Conservation (phyloP, 2,113 vertebrate species). For the Chionis minor region DNA sequence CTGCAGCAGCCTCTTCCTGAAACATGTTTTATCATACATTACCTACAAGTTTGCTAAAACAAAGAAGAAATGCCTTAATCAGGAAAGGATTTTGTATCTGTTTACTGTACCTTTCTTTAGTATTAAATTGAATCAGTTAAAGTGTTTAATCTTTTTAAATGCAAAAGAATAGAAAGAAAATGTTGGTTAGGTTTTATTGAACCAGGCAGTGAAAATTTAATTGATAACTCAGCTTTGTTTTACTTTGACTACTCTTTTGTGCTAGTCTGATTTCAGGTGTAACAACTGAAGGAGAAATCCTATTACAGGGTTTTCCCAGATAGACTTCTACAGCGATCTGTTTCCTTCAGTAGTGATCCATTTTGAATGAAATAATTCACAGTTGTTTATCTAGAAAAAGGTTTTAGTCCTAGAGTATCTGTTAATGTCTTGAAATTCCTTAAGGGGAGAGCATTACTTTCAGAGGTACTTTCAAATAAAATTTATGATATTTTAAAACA, state of each 20-base stretch:
- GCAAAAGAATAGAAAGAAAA: not conserved
- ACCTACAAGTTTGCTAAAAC: not conserved
- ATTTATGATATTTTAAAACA: not conserved
- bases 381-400: not conserved
- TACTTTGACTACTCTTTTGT: not conserved
- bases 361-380: not conserved
- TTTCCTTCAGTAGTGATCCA: not conserved
- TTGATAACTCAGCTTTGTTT: not conserved
- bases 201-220: accelerated
- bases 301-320: not conserved
- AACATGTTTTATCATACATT: not conserved
- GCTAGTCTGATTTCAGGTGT: not conserved
- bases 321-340: not conserved
- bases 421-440: not conserved
- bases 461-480: not conserved
- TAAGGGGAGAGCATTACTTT: not conserved
- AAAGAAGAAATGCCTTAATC: not conserved
- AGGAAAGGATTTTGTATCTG: not conserved
- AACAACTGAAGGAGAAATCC: not conserved
- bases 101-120: not conserved
- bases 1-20: not conserved
- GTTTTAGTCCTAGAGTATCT: not conserved
- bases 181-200: not conserved
- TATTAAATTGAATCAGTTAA: not conserved
- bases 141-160: not conserved